Evolutionary conservation across 2,113 vertebrate genomes (phyloP), one percentile per base, ranked within the genome.

Genomic region (Campylomormyrus numenius): DNA sequence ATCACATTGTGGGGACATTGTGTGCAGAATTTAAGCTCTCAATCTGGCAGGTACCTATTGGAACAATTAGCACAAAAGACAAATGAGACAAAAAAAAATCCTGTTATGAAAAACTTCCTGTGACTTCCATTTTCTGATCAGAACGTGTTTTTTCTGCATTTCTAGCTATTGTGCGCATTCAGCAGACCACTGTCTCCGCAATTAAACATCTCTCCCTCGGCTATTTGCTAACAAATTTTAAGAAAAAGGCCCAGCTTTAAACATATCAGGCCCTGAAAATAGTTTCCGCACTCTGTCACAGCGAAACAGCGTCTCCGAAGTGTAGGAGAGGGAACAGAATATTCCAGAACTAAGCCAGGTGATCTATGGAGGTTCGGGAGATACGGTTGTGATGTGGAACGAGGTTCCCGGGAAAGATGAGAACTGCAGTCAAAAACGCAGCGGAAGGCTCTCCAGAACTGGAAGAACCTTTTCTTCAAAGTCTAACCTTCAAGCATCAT

Each of bases 211-310:
- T n/a, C 27, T 50, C 27, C 50, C 50, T 31, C 24, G 3, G 5
- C 8, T 52, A 53, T 17, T 52, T 50, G 13, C 85, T 87, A 87
- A 53, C n/a, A 48, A 87, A 87, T 87, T 87, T 52, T 13, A 48
- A 80, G 35, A 53, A 87, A 87, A 87, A 87, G 31, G 85, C 27
- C 19, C 19, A 19, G 17, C n/a, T 87, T 87, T 87, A 48, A 39
- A 87, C 7, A 31, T 53, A 87, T 39, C 48, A 39, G 2, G 27
- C 13, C 85, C 85, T 8, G 31, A 56, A 87, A 87, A 87, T 53
- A 87, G 85, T 53, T 87, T 87, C 85, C 50, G 50, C n/a, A 39
- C 85, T 87, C 85, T 87, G 85, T 87, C 85, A 87, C 49, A 35
- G 85, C 50, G n/a, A 52, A 70, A 53, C 31, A 56, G 31, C 17